These are phyloP conservation scores for Poecilia picta DNA, from an alignment of 2,797 vertebrate genomes.

Conservation along the genomic window DNA sequence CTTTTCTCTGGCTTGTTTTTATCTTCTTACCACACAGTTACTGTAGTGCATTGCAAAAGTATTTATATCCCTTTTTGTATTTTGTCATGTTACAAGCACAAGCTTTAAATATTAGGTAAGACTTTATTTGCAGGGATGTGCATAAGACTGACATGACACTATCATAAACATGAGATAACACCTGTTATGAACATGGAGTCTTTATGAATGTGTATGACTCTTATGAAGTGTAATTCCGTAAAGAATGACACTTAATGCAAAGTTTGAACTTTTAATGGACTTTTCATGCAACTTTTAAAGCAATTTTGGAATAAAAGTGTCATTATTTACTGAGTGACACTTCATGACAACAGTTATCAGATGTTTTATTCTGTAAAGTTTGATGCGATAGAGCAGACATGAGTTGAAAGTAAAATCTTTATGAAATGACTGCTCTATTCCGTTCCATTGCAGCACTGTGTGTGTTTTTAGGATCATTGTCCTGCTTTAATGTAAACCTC, in stretches of 20 bases:
- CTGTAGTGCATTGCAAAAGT: neutral
- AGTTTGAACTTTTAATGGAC: no score
- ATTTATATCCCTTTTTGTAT: neutral
- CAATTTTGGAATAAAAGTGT: no score
- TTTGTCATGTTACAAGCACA: neutral
- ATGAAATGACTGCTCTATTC: neutral
- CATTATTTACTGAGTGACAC: no score
- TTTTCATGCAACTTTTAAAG: no score
- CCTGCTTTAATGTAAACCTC: neutral
- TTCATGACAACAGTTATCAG: no score
- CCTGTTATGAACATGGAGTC: no score
- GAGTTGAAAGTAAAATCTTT: neutral
- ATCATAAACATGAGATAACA: no score
- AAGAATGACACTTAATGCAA: no score
- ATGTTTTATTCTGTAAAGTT: neutral
- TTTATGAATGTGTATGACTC: no score
- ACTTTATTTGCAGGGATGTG: no score
- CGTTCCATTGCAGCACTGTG: neutral
- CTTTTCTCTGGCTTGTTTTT: neutral
- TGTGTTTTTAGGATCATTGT: neutral
- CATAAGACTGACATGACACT: no score
- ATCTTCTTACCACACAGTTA: constrained; percentile 13
- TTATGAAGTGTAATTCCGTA: no score
- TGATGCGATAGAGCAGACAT: neutral
- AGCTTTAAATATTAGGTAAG: neutral